Base-by-base conservation (phyloP, 2,113 vertebrate species). In the Pterophyllum scalare region DNA sequence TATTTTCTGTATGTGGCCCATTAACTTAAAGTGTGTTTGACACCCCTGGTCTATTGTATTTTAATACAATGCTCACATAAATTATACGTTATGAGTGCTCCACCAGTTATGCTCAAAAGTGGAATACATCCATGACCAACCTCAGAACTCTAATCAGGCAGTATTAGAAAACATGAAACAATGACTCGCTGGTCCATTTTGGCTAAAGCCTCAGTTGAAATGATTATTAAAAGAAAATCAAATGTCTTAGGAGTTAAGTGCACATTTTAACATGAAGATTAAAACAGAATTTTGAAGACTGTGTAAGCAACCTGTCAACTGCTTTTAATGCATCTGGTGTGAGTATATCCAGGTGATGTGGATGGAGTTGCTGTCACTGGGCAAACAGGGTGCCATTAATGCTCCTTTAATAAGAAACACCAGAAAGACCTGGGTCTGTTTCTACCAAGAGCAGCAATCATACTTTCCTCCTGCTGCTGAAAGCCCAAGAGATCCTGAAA, bases 391-490 rank as follows among this genome's bases (percentile, higher is more conserved):
- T 54, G 1, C 26, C 26, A 31, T 1, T 12, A 54, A 33, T 72
- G 67, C 8, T 72, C 46, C 26, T 72, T 54, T 72, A 49, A 72
- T 54, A 28, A 72, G 46, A 72, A 72, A 72, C 46, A 33, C 26
- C 17, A 72, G 67, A 72, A 72, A 28, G 67, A 54, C 67, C 46
- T 1, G 4, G 26, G 67, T 46, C 67, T 72, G 67, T 54, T 54
- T 72, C 67, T 72, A 72, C 67, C 67, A 72, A 72, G 67, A 54
- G 67, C 67, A 72, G 46, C 67, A 72, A 54, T 72, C 67, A 72
- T 72, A 52, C 46, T 54, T 72, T 72, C 26, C 67, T 54, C 19
- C 49, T 72, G 67, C 26, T 72, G 46, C 67, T 72, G 46, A 72
- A 72, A 72, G 67, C 67, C 46, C 46, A 54, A 72, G 67, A 72